Conservation (phyloP, 1,140 invertebrate genomes). For the Trachymyrmex cornetzi region DNA sequence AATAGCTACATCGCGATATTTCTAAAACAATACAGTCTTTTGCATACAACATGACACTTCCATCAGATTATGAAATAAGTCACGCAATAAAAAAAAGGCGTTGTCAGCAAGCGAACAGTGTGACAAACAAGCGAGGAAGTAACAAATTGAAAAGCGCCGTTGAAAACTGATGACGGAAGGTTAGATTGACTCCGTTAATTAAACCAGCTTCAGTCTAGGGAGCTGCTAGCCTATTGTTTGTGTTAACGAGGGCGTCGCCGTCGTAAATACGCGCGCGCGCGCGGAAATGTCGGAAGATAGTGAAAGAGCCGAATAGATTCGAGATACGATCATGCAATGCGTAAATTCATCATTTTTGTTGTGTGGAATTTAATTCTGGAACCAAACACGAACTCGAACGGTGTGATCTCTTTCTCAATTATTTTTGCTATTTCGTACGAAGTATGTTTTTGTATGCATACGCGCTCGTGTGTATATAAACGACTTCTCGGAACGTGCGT, state of each 20-base stretch:
- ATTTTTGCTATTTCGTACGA: not conserved
- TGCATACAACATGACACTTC: not conserved
- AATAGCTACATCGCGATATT: not conserved
- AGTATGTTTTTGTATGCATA: not conserved
- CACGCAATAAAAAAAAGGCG: not conserved
- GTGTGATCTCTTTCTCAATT: not conserved
- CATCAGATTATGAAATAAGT: constrained; percentile 10
- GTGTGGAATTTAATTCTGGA: constrained; percentile 1
- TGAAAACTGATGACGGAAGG: constrained; percentile 9
- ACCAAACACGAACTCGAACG: not conserved
- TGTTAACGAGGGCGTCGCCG: not conserved
- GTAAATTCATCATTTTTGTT: not conserved
- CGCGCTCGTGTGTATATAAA: not conserved
- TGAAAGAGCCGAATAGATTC: not conserved
- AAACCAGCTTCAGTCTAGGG: constrained; percentile 27
- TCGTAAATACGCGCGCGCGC: constrained; percentile 34
- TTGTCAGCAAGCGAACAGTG: not conserved
- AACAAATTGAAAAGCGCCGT: constrained; percentile 51
- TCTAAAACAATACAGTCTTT: not conserved
- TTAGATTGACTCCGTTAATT: constrained; percentile 32
- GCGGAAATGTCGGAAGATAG: not conserved
- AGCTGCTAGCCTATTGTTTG: constrained; percentile 20
- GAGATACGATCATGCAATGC: not conserved
- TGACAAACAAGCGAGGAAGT: not conserved
- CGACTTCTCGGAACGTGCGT: not conserved